Evolutionary conservation across 2,888 invertebrate species (phyloP), one percentile per base, ranked within the genome.

Genomic region (Protonemura montana): DNA sequence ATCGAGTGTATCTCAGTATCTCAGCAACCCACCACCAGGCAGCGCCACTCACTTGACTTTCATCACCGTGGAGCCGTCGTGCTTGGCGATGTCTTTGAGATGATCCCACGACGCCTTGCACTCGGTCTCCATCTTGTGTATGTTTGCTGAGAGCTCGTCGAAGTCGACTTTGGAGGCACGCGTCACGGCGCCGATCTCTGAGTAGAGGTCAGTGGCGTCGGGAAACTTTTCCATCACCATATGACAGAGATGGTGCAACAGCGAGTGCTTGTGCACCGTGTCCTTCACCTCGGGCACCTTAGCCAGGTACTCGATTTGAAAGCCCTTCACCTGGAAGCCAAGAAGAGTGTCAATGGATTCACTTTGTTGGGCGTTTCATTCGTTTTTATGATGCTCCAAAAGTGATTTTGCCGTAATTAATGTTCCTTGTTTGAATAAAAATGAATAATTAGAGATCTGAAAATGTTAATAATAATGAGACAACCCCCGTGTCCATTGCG

Each of bases 261-360:
- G 93, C 6, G 99, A 98, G 92, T 99, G 99, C 92, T 99, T 99
- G 92, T 99, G 98, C 77, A 99, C 98, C 0, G 99, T 99, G 92
- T 99, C 99, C 92, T 99, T 98, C 80, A 99, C 98, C 93, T 99
- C 98, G 90, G 98, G 98, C 90, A 98, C 97, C 93, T 99, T 99
- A 82, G 98, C 95, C 90, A 99, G 93, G 92, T 99, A 99, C 90
- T 99, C 99, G 89, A 99, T 94, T 91, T 98, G 97, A 92, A 99
- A 99, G 30, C 99, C 99, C 92, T 97, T 98, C 76, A 97, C 97
- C 94, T 94, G 90, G 7, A 82, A 82, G 29, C 3, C 21, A 30
- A 30, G 81, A 13, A 1, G 1, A 59, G 59, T 10, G 59, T n/a
- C n/a, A n/a, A n/a, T n/a, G n/a, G n/a, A n/a, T n/a, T n/a, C n/a